These are phyloP conservation scores for Tragopan temminckii DNA, from an alignment of 2,797 vertebrate genomes.

Conservation along the genomic window DNA sequence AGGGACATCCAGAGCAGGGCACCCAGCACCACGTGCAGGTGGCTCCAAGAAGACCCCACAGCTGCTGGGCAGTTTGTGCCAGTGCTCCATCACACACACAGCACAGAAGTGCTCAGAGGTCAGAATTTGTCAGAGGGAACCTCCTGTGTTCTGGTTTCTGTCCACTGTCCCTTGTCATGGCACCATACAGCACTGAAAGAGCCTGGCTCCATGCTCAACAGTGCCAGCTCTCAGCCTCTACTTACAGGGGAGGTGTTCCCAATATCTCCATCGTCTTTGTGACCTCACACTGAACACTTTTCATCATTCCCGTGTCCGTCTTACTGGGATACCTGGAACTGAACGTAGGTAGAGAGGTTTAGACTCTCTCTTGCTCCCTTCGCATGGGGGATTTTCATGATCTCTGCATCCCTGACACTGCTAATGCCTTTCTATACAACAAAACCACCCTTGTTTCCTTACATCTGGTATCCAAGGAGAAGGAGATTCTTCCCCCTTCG, in stretches of 20 bases:
- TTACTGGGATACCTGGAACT: not conserved
- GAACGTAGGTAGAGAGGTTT: not conserved
- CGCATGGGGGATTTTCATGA: fast-evolving
- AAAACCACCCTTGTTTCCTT: not conserved
- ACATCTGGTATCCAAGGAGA: not conserved
- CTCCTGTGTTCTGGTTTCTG: not conserved
- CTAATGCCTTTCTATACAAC: not conserved
- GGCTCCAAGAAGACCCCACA: not conserved
- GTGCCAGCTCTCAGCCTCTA: not conserved
- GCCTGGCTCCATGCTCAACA: not conserved
- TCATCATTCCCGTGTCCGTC: not conserved
- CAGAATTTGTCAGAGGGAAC: not conserved
- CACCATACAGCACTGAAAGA: not conserved
- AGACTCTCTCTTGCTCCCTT: not conserved
- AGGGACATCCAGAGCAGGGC: not conserved
- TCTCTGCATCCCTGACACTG: not conserved
- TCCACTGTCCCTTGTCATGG: not conserved
- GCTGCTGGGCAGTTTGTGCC: not conserved
- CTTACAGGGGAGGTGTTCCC: not conserved
- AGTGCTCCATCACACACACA: not conserved
- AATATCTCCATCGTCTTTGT: not conserved
- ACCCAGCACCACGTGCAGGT: not conserved
- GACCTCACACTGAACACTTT: not conserved
- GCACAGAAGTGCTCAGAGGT: not conserved
- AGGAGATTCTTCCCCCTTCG: fast-evolving